These are phyloP conservation scores for Castor canadensis DNA, from an alignment of 2,113 vertebrate species.

Conservation along the genomic window DNA sequence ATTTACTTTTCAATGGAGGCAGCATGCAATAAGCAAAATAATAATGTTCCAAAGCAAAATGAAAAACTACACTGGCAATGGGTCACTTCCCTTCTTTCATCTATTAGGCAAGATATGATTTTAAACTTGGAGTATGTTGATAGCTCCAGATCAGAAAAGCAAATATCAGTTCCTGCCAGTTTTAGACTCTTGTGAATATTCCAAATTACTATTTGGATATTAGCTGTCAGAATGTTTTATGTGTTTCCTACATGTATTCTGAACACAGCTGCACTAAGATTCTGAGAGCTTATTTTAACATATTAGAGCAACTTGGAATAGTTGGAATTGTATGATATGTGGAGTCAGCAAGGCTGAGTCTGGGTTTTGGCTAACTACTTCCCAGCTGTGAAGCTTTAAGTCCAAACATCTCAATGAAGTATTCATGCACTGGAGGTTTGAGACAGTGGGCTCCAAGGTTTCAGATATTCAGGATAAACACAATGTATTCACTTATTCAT, in stretches of 20 bases:
- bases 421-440: slow-evolving; percentile 39
- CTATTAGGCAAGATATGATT: background rate
- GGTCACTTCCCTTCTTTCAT: background rate
- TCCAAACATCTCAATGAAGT: slow-evolving; percentile 39
- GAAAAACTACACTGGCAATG: background rate
- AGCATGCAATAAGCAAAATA: background rate
- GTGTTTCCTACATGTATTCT: slow-evolving; percentile 44
- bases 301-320: slow-evolving; percentile 22
- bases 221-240: slow-evolving; percentile 49
- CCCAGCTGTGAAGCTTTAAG: slow-evolving; percentile 60
- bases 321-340: background rate
- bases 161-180: slow-evolving; percentile 20
- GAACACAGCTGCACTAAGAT: slow-evolving; percentile 63
- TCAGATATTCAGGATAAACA: slow-evolving; percentile 43
- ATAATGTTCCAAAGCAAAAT: background rate
- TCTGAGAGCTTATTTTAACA: slow-evolving; percentile 36
- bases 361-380: slow-evolving; percentile 29
- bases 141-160: slow-evolving; percentile 33
- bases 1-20: background rate
- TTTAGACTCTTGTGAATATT: slow-evolving; percentile 48
- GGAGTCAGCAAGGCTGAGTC: slow-evolving; percentile 44
- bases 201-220: slow-evolving; percentile 38
- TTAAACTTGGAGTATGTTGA: slow-evolving; percentile 15
- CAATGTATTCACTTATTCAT: background rate
- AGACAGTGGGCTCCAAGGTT: background rate